Percentiles rank a stretch among this genome's conserved stretches.
phyloP scores from a whole-genome alignment of 1,140 invertebrate genomes.

The Scaptomyza pallida region DNA sequence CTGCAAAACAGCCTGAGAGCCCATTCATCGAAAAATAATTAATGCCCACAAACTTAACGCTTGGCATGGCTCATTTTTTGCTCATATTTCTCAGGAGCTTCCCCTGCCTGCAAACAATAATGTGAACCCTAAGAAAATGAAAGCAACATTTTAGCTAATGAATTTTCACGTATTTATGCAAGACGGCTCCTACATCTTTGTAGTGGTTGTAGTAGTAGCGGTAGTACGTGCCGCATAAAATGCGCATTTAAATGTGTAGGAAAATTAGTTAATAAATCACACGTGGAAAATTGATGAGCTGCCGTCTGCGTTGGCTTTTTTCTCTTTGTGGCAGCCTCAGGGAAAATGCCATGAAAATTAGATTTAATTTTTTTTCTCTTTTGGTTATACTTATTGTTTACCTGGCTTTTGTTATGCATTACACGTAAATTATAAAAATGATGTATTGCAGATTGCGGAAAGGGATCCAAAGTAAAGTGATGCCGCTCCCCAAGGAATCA shows the following conservation, averaged over 20 bases:
- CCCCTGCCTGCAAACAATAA: constrained; percentile 50
- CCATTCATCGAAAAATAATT: constrained; percentile 53
- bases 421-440: constrained; percentile 63
- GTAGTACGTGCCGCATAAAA: constrained; percentile 61
- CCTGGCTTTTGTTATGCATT: constrained; percentile 59
- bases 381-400: constrained; percentile 62
- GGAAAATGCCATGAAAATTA: constrained; percentile 41
- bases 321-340: constrained; percentile 23
- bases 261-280: constrained; percentile 83
- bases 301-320: constrained; percentile 49
- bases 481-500: constrained; percentile 36
- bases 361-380: constrained; percentile 53
- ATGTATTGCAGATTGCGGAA: constrained; percentile 27
- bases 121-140: constrained; percentile 75
- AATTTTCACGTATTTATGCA: constrained; percentile 61
- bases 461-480: constrained; percentile 20
- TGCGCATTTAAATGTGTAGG: constrained; percentile 76
- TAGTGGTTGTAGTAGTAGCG: not conserved
- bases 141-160: constrained; percentile 73
- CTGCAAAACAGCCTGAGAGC: not conserved
- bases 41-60: constrained; percentile 59
- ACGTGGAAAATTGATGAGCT: constrained; percentile 80
- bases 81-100: constrained; percentile 56
- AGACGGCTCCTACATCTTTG: constrained; percentile 1
- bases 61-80: constrained; percentile 48